Evolutionary conservation across 2,797 vertebrate genomes (phyloP), one percentile per base, ranked within the genome.

Genomic region (Arremon aurantiirostris): DNA sequence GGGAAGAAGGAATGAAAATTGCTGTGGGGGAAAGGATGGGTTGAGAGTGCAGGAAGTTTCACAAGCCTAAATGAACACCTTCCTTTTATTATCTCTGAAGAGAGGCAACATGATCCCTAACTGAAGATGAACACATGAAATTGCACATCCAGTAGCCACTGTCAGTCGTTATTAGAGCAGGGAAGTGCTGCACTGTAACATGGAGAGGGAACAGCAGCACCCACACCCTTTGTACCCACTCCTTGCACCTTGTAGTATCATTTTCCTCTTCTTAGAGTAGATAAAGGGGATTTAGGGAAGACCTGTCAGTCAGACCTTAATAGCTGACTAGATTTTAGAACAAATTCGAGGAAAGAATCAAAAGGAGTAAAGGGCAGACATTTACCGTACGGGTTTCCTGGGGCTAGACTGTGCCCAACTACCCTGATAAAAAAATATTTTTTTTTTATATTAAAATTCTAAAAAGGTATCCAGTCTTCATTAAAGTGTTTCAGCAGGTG

Each of bases 301-400:
- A 72, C 28, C 35, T 91, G 72, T 72, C 76, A 86, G 65, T 81
- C 89, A 94, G 50, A 56, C 50, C 81, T 47, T 86, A 81, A 83
- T 52, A 90, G 35, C 50, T 82, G 83, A 47, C 42, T 24, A 41
- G 73, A 66, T 83, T 94, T 92, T 75, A 65, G 42, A 93, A 72
- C 11, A 86, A 95, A 95, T 84, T 57, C 95, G 80, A 91, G 72
- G 89, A 46, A 61, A 87, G 72, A 72, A 72, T 89, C 55, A 82
- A 72, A 90, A 57, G 32, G 50, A 81, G 21, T 44, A 94, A 78
- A 92, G 56, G 70, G 42, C 41, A 92, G 60, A 42, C 42, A 47
- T 79, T 73, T 63, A 81, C 37, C 0, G 2, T 15, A 24, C 2
- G 2, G 8, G 30, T 82, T 90, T 94, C 90, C 83, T 70, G 60